Conservation (phyloP, 2,888 invertebrate genomes). For the Allacma fusca region DNA sequence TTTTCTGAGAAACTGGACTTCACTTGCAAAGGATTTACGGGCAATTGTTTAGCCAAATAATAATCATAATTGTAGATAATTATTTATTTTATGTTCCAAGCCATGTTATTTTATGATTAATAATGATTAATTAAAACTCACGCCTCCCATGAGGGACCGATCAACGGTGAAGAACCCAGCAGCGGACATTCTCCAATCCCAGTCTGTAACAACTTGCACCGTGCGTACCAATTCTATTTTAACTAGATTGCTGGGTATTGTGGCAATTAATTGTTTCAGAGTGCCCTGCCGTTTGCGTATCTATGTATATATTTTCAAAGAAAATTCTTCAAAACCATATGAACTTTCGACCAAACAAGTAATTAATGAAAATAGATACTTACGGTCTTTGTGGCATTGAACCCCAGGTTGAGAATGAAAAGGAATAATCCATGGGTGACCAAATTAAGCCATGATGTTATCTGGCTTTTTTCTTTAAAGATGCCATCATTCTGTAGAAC, state of each 20-base stretch:
- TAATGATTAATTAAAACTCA: too few relatives aligned
- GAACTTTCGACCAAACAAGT: too few relatives aligned
- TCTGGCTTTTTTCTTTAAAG: neutral
- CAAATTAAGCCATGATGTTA: slow-evolving; percentile 6
- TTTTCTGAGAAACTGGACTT: too few relatives aligned
- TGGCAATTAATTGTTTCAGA: slow-evolving; percentile 2
- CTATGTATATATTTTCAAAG: slow-evolving; percentile 30
- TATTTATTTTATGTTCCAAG: too few relatives aligned
- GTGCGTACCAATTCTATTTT: slow-evolving; percentile 8
- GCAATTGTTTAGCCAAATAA: too few relatives aligned
- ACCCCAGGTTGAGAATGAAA: slow-evolving; percentile 31
- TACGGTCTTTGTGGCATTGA: neutral
- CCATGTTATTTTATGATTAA: too few relatives aligned
- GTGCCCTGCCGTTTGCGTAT: slow-evolving; percentile 21
- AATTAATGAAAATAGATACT: neutral
- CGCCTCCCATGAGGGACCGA: slow-evolving; percentile 26
- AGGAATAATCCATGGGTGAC: slow-evolving; percentile 2
- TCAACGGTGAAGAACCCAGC: slow-evolving; percentile 31
- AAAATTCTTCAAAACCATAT: too few relatives aligned
- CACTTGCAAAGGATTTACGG: too few relatives aligned
- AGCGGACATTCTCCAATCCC: slow-evolving; percentile 44
- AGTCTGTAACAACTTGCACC: slow-evolving; percentile 7
- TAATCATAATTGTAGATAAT: too few relatives aligned
- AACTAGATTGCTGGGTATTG: neutral
- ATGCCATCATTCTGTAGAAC: neutral